phyloP scores from a whole-genome alignment of 2,888 invertebrate genomes.

The Epistrophella euchroma region DNA sequence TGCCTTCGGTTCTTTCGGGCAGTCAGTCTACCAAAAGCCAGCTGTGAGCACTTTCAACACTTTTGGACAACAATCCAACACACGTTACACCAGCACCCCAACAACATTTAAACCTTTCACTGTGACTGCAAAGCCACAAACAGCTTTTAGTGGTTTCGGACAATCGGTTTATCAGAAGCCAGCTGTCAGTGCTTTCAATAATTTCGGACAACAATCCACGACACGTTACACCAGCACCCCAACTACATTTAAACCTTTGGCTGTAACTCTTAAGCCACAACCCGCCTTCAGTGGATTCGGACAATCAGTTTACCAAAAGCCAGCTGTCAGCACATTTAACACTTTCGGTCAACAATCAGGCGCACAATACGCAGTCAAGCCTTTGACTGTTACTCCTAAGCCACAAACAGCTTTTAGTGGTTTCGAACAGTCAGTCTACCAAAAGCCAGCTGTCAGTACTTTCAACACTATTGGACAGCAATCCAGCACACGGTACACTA shows the following conservation, averaged over 20 bases:
- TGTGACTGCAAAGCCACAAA: not conserved
- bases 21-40: slow-evolving; percentile 6
- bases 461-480: slow-evolving; percentile 4
- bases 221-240: not conserved
- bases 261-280: slow-evolving; percentile 9
- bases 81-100: not conserved
- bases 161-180: slow-evolving; percentile 11
- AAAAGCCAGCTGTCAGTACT: slow-evolving; percentile 35
- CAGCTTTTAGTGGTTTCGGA: not conserved
- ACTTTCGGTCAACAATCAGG: not conserved
- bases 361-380: too few species aligned
- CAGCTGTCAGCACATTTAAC: slow-evolving; percentile 5
- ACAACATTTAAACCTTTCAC: not conserved
- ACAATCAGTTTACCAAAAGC: slow-evolving; percentile 42
- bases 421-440: slow-evolving; percentile 20
- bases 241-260: not conserved
- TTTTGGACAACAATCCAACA: not conserved
- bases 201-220: not conserved
- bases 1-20: not conserved
- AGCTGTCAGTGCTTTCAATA: slow-evolving; percentile 1
- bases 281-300: not conserved
- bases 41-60: not conserved
- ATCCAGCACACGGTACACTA: not conserved
- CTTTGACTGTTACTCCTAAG: too few species aligned
- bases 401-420: slow-evolving; percentile 9